phyloP scores from a whole-genome alignment of 1,140 invertebrate species.

The Glossosoma conforme region DNA sequence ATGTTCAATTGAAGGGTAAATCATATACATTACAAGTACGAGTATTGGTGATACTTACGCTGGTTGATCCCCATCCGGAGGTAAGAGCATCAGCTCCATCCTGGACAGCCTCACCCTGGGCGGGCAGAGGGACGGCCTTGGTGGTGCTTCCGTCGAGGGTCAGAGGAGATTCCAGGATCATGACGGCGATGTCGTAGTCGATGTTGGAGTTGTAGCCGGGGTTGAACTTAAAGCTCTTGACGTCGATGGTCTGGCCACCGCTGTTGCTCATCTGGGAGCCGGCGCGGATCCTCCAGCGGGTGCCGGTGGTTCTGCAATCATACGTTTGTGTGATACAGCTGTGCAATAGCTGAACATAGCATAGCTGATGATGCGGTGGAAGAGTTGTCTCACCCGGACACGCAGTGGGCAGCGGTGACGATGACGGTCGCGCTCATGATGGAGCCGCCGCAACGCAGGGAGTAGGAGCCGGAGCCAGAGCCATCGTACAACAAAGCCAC shows the following conservation, averaged over 20 bases:
- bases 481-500: no score
- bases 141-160: slow-evolving; percentile 10
- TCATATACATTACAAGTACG: neutral
- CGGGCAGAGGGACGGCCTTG: slow-evolving; percentile 9
- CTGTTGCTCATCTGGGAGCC: slow-evolving; percentile 12
- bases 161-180: slow-evolving; percentile 10
- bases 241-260: slow-evolving; percentile 15
- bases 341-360: no score
- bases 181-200: slow-evolving; percentile 18
- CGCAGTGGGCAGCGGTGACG: no score
- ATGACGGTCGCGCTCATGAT: no score
- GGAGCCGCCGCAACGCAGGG: no score
- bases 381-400: no score
- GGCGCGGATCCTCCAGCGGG: slow-evolving; percentile 18
- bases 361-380: no score
- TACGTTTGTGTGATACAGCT: no score
- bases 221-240: slow-evolving; percentile 7
- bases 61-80: slow-evolving; percentile 41
- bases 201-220: slow-evolving; percentile 10
- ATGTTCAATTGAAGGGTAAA: neutral
- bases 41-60: slow-evolving; percentile 2
- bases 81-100: slow-evolving; percentile 32
- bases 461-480: no score
- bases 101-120: slow-evolving; percentile 25
- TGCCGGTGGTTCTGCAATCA: slow-evolving; percentile 5